These are phyloP conservation scores for Troglohyphantes excavatus DNA, from an alignment of 2,888 invertebrate genomes.

Conservation along the genomic window DNA sequence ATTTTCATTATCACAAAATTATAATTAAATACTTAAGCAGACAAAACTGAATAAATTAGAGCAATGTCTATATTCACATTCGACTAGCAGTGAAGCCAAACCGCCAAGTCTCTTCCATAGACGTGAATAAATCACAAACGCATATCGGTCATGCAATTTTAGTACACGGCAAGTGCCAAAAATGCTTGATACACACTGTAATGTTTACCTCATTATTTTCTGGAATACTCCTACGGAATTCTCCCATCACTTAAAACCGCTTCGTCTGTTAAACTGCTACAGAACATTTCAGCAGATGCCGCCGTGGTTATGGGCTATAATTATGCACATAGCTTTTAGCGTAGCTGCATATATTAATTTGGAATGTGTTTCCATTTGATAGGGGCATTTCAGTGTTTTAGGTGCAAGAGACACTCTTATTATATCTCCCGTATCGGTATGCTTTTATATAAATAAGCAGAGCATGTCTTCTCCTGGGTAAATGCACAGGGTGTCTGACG, in stretches of 20 bases:
- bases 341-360: conserved; percentile 15
- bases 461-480: neutral
- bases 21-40: no score
- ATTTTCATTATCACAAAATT: no score
- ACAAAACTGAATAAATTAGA: no score
- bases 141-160: conserved; percentile 3
- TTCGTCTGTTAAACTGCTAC: conserved; percentile 29
- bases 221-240: neutral
- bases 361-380: conserved; percentile 39
- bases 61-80: no score
- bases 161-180: conserved; percentile 6
- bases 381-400: conserved; percentile 31
- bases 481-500: conserved; percentile 5
- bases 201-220: conserved; percentile 34
- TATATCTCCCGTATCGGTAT: neutral
- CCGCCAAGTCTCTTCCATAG: neutral
- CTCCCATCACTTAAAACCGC: conserved; percentile 34
- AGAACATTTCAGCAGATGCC: neutral
- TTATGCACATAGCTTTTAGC: conserved; percentile 24
- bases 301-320: conserved; percentile 31
- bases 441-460: conserved; percentile 8
- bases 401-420: conserved; percentile 23
- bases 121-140: neutral
- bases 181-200: conserved; percentile 31
- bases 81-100: no score